phyloP scores from a whole-genome alignment of 1,140 invertebrate genomes.

The Amyelois transitella region DNA sequence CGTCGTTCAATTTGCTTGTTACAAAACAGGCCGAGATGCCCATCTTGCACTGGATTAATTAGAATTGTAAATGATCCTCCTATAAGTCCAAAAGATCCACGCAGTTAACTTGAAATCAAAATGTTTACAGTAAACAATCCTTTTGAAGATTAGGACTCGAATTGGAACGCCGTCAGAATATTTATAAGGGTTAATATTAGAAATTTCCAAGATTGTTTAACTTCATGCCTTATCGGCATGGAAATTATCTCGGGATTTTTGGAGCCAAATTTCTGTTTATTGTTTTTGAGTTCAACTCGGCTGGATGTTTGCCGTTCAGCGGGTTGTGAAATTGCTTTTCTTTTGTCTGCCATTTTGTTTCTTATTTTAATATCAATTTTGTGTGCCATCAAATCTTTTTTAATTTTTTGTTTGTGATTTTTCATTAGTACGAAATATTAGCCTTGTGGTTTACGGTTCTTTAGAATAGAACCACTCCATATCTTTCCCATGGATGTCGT shows the following conservation, averaged over 20 bases:
- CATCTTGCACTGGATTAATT: conserved; percentile 61
- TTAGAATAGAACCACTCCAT: no score
- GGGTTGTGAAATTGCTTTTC: conserved; percentile 31
- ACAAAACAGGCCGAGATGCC: conserved; percentile 33
- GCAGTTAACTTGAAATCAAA: conserved; percentile 63
- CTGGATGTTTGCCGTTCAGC: conserved; percentile 25
- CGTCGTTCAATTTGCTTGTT: conserved; percentile 41
- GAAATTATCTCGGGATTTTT: conserved; percentile 20
- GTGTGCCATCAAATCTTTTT: no score
- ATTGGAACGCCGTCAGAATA: conserved; percentile 55
- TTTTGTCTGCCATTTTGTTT: conserved; percentile 8
- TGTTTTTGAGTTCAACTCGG: conserved; percentile 33
- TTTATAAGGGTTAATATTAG: conserved; percentile 55
- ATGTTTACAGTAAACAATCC: conserved; percentile 69
- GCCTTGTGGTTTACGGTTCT: no score
- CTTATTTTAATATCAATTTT: neutral
- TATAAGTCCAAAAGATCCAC: conserved; percentile 39
- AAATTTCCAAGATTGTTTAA: conserved; percentile 18
- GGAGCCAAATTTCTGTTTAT: conserved; percentile 20
- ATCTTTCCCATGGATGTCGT: no score
- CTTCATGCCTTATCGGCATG: conserved; percentile 18
- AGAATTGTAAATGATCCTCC: conserved; percentile 58
- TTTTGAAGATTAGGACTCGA: conserved; percentile 64
- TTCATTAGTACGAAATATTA: no score
- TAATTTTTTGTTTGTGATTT: no score